Percentiles rank a stretch among this genome's conserved stretches.
Conservation (phyloP, 2,113 vertebrate genomes). For the Myiozetetes cayanensis region DNA sequence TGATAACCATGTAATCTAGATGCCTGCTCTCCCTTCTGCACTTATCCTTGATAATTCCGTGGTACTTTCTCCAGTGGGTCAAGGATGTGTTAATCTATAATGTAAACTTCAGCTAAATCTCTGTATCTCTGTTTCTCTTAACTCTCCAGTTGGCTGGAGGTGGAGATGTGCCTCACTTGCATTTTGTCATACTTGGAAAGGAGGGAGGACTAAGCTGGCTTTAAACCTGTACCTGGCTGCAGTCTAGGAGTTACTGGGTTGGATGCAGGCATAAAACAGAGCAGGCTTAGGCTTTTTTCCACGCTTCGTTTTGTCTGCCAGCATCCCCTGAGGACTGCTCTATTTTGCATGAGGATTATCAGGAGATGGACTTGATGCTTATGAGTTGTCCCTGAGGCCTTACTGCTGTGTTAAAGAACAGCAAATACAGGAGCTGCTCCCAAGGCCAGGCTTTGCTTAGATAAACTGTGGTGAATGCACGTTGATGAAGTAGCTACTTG, state of each 20-base stretch:
- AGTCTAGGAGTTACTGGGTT: neutral
- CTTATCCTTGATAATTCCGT: neutral
- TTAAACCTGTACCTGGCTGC: neutral
- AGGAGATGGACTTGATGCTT: neutral
- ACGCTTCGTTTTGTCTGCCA: neutral
- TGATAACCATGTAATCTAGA: neutral
- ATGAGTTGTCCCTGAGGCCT: neutral
- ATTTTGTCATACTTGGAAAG: neutral
- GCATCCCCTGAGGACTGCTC: neutral
- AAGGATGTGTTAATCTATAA: neutral
- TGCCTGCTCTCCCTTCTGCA: neutral
- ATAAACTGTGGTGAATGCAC: neutral
- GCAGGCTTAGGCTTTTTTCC: neutral
- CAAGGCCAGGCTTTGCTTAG: neutral
- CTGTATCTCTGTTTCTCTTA: neutral
- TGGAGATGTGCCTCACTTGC: neutral
- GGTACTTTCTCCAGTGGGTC: neutral
- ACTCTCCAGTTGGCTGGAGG: neutral
- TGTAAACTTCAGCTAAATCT: neutral
- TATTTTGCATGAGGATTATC: neutral
- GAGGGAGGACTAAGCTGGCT: neutral
- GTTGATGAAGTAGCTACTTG: neutral
- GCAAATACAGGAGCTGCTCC: neutral
- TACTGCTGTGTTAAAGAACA: neutral
- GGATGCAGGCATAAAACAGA: neutral